Base-by-base conservation (phyloP, 30 jellyfish, hydroid and myxozoan genomes). In the Pelagia noctiluca region DNA sequence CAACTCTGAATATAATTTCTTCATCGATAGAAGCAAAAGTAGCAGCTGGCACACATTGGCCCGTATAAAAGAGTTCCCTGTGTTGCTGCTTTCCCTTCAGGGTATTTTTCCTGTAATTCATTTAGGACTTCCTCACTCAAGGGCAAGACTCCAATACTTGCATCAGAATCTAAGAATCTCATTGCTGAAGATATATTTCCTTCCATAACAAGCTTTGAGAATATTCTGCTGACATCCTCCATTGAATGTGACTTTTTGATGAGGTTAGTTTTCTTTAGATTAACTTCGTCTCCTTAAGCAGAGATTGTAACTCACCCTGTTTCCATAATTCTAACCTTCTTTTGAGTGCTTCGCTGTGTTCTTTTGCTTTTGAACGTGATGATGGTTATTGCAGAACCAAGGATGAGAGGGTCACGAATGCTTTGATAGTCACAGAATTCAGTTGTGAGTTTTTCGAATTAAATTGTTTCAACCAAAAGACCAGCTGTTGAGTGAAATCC, bases 341-440 rank as follows among this genome's bases (percentile, higher is more conserved):
- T 63, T 63, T 63, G 52, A 63, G 52, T 28, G 77, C 77, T 63
- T 63, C 77, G 52, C 52, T 28, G 52, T 63, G 10, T 63, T 63
- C 77, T 63, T 63, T 63, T 63, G 77, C 24, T 63, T 34, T 68
- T 3, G 77, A 63, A 25, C 52, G 52, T 34, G 77, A 4, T 63
- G 49, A 28, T 63, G 77, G 77, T 21, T 63, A 19, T 34, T 63
- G 77, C 18, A 63, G 77, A 28, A 63, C 19, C 52, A 63, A 34
- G 49, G 77, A 63, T 63, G 77, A 50, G 50, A 63, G 19, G 28
- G 24, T 63, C 77, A 63, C 28, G 54, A 34, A 30, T 28, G 77
- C 77, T 63, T 63, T 63, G 49, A 63, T 30, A 34, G 77, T 50
- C 52, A 63, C 52, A 25, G 68, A 52, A 52, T 52, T 52, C 68